Conservation (phyloP, 2,113 vertebrate genomes). For the Nycticryphes semicollaris region DNA sequence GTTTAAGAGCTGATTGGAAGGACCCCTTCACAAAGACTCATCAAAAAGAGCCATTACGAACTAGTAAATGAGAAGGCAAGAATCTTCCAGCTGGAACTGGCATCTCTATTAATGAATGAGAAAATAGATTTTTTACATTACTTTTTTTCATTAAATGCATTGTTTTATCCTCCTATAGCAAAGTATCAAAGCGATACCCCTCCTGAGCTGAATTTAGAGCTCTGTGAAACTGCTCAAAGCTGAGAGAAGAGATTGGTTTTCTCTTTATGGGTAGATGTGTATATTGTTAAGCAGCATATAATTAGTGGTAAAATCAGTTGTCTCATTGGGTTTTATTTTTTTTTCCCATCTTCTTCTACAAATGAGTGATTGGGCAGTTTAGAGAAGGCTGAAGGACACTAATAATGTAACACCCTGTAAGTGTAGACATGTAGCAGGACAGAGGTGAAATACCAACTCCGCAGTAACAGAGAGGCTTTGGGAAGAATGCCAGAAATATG, state of each 20-base stretch:
- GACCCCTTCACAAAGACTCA: neutral
- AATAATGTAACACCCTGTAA: neutral
- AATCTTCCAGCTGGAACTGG: neutral
- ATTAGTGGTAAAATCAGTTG: neutral
- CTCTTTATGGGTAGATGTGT: fast-evolving
- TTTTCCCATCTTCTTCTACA: neutral
- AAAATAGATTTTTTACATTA: neutral
- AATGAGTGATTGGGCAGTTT: neutral
- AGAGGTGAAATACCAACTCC: neutral
- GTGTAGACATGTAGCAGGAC: neutral
- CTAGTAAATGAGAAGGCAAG: neutral
- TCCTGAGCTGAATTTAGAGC: neutral
- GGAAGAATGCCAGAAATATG: neutral
- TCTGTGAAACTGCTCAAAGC: neutral
- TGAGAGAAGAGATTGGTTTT: neutral
- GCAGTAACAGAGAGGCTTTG: neutral
- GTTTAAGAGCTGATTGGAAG: neutral
- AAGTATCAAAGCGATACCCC: neutral
- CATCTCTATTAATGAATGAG: neutral
- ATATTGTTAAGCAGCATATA: neutral
- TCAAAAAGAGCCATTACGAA: neutral
- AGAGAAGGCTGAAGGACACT: neutral
- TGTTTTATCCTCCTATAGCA: neutral
- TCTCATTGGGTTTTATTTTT: neutral
- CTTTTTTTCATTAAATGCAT: neutral